Evolutionary conservation across 1,140 invertebrate genomes (phyloP), one percentile per base, ranked within the genome.

Genomic region (Neodiprion virginianus): DNA sequence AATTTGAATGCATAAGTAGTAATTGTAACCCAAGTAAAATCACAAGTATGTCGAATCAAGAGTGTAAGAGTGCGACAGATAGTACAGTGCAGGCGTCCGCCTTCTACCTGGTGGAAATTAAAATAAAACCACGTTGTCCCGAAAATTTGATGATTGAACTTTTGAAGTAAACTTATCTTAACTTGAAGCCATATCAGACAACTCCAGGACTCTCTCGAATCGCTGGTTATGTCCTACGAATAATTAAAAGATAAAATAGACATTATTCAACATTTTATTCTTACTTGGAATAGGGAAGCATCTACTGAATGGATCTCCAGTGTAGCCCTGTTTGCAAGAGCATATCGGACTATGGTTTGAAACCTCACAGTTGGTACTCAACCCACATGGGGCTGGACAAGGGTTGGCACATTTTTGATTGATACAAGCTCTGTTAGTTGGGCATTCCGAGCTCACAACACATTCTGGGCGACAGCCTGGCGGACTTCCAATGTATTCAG

Each of bases 251-350:
- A 8, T 70, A 47, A 74, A 50, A 71, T n/a, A 65, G 71, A 50
- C 40, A 69, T 48, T 53, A 68, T 47, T 21, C 66, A 65, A 68
- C 28, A 67, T 74, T 73, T 72, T 17, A 74, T 65, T 77, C 82
- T 83, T 78, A 88, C 87, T 48, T 72, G 67, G 68, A 74, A 82
- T 28, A 69, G 89, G 90, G 71, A 88, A 86, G 79, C 92, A 94
- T 85, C 90, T 89, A 65, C 89, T 86, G 78, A 95, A 94, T n/a
- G 95, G 94, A 90, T 96, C 93, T 71, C 95, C 94, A 67, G 91
- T 93, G 78, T 91, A 92, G 65, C 91, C 92, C 69, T 88, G 79
- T 49, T 89, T 87, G 84, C 95, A 96, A 72, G 90, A 91, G 79
- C 94, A 95, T 47, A 93, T 92, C 5, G 94, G 92, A 80, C 90